Percentiles rank a stretch among this genome's conserved stretches.
These are phyloP conservation scores for Parapristionchus giblindavisi DNA, from an alignment of 2,888 invertebrate species.

Conservation along the genomic window DNA sequence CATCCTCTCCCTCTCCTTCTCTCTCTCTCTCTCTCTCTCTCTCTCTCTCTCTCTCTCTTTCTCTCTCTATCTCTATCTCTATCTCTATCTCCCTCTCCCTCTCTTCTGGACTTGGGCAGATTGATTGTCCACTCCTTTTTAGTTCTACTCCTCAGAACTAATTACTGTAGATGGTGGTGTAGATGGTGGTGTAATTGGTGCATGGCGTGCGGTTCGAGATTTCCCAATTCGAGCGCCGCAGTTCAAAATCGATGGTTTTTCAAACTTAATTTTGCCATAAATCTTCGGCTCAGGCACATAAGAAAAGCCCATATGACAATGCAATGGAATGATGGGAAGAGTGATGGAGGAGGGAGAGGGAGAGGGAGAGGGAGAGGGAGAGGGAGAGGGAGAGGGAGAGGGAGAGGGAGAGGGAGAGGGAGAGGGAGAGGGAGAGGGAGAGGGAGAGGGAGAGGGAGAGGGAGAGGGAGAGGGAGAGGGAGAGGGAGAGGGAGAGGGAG, in stretches of 20 bases:
- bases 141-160: no score
- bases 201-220: no score
- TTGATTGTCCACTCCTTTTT: neutral
- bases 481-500: conserved; percentile 5
- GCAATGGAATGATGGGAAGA: no score
- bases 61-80: neutral
- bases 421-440: conserved; percentile 5
- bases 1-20: neutral
- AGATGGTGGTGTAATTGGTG: neutral
- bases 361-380: conserved; percentile 5
- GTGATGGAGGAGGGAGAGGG: neutral
- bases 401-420: conserved; percentile 5
- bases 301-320: no score
- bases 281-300: no score
- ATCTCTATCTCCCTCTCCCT: neutral
- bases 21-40: neutral
- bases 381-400: conserved; percentile 5
- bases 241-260: no score
- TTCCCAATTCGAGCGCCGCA: no score
- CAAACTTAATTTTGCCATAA: no score
- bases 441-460: conserved; percentile 5
- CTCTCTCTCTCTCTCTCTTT: neutral
- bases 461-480: conserved; percentile 5
- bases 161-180: no score
- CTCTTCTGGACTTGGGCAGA: neutral